A percentile compares a stretch with the other conserved stretches of the same genome.
phyloP scores from a whole-genome alignment of 2,797 vertebrate genomes.

The Pelobates cultripes region DNA sequence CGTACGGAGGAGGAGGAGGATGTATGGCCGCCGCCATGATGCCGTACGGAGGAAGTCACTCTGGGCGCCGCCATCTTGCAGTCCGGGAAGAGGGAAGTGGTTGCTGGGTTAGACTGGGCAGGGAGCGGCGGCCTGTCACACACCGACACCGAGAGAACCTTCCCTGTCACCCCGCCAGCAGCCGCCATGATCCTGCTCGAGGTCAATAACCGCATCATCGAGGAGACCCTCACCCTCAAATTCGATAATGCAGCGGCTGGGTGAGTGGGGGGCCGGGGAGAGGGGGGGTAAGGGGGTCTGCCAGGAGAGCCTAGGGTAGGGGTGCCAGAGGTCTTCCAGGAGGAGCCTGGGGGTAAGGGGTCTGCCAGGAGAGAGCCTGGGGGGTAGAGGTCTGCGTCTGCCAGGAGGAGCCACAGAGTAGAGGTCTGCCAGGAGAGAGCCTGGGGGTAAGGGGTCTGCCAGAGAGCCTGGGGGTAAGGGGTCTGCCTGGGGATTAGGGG shows the following conservation, averaged over 20 bases:
- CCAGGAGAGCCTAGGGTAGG: background rate
- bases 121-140: conserved; percentile 43
- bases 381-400: conserved; percentile 16
- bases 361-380: conserved; percentile 22
- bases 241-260: conserved; percentile 93
- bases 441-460: too few species aligned
- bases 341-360: background rate
- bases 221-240: conserved; percentile 92
- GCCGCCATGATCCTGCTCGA: conserved; percentile 95
- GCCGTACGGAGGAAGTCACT: conserved; percentile 28
- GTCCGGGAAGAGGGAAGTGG: conserved; percentile 31
- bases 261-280: conserved; percentile 73
- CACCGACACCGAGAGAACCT: conserved; percentile 25
- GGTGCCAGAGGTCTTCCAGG: background rate
- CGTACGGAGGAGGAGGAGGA: background rate
- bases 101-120: background rate
- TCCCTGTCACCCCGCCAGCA: conserved; percentile 46
- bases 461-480: too few species aligned
- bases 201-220: conserved; percentile 97
- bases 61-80: conserved; percentile 30
- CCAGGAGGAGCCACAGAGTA: background rate
- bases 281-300: background rate
- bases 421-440: background rate
- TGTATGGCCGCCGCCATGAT: conserved; percentile 15
- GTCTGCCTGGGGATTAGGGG: too few species aligned